Evolutionary conservation across 2,888 invertebrate species (phyloP).

Genomic region (Pogonocherus hispidulus): DNA sequence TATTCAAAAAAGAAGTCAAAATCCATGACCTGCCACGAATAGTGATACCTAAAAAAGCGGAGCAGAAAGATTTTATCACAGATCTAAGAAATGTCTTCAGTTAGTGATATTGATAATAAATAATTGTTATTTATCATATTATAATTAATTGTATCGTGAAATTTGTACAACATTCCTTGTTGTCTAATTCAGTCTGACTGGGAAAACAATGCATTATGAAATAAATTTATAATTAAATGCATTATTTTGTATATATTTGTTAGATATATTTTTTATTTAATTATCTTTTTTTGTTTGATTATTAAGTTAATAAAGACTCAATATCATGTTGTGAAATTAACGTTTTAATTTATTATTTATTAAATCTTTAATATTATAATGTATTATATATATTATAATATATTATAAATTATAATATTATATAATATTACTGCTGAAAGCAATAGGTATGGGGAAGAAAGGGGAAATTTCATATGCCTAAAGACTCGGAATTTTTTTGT

Average conservation of each 20-base stretch:
- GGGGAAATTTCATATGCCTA: too few species aligned
- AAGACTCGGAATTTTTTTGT: too few species aligned
- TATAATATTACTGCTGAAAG: too few species aligned
- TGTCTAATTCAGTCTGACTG: slow-evolving; percentile 47
- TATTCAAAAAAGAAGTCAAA: slow-evolving; percentile 89
- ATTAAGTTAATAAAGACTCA: slow-evolving; percentile 51
- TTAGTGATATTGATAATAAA: slow-evolving; percentile 46
- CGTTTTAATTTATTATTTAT: slow-evolving; percentile 1
- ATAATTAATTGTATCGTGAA: slow-evolving; percentile 36
- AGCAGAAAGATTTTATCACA: slow-evolving; percentile 61
- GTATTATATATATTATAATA: too few species aligned
- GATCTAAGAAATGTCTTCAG: slow-evolving; percentile 65
- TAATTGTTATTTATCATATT: slow-evolving; percentile 45
- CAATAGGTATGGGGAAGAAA: too few species aligned
- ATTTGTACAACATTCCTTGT: slow-evolving; percentile 53
- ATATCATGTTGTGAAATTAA: neutral
- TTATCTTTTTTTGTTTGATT: slow-evolving; percentile 52
- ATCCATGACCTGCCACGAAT: slow-evolving; percentile 88
- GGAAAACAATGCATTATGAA: slow-evolving; percentile 33
- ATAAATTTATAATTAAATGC: slow-evolving; percentile 45
- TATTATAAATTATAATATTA: too few species aligned
- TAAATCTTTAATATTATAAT: too few species aligned
- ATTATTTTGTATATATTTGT: slow-evolving; percentile 60
- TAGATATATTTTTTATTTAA: slow-evolving; percentile 56
- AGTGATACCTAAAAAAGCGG: slow-evolving; percentile 67